These are phyloP conservation scores for Triplophysa yarkandensis DNA, from an alignment of 2,797 vertebrate species.

Conservation along the genomic window DNA sequence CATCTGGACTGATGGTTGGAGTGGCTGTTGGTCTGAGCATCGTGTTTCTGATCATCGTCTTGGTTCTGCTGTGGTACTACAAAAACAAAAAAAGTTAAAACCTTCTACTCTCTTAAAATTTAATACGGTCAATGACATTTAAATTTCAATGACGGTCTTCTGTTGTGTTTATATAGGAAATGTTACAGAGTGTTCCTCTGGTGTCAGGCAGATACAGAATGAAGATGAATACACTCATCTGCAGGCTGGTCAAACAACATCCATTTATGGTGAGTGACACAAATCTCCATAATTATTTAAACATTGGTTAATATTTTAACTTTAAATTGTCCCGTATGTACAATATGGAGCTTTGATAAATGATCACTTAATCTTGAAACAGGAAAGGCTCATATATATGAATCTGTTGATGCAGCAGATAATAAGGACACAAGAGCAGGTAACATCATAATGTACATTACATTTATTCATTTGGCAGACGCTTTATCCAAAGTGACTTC, in stretches of 20 bases:
- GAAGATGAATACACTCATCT: not conserved
- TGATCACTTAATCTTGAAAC: not conserved
- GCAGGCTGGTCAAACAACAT: not conserved
- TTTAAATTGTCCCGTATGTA: not conserved
- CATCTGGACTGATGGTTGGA: not conserved
- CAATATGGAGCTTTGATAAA: not conserved
- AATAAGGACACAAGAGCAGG: not conserved
- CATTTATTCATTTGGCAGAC: too few relatives aligned
- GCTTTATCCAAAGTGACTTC: too few relatives aligned
- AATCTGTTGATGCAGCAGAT: not conserved
- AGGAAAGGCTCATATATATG: not conserved
- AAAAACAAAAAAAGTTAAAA: not conserved
- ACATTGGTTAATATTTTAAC: not conserved
- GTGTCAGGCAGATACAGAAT: conserved; percentile 5
- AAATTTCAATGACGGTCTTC: too few relatives aligned
- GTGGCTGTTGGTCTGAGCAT: not conserved
- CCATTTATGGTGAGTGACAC: not conserved
- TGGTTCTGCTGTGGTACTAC: not conserved
- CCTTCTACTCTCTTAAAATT: not conserved
- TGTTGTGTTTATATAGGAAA: not conserved
- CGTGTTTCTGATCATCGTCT: not conserved
- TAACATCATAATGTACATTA: not conserved
- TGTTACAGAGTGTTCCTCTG: not conserved
- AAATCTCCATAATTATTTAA: not conserved
- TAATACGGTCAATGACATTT: too few relatives aligned